These are phyloP conservation scores for Hiodon tergisus DNA, from an alignment of 2,113 vertebrate species.

Conservation along the genomic window DNA sequence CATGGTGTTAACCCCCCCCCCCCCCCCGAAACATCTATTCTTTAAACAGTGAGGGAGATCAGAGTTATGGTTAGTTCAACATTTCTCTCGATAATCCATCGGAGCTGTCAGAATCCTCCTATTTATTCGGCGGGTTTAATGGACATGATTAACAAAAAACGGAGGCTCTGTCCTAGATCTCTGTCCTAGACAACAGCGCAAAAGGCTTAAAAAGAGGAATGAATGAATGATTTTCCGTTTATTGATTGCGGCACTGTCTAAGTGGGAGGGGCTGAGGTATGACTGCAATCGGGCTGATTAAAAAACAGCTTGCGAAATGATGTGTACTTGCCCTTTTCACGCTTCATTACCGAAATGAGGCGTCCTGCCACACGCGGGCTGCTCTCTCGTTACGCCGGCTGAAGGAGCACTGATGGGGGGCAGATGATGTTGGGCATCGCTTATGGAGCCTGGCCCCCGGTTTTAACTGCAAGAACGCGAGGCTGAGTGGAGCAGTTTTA, in stretches of 20 bases:
- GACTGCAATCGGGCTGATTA: conserved; percentile 53
- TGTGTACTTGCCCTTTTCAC: conserved; percentile 65
- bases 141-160: too few species aligned
- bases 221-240: conserved; percentile 28
- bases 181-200: too few species aligned
- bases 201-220: conserved; percentile 8
- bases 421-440: conserved; percentile 17
- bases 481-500: neutral
- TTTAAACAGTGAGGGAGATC: too few species aligned
- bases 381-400: conserved; percentile 64
- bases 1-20: too few species aligned
- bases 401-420: conserved; percentile 46
- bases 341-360: conserved; percentile 66
- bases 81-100: too few species aligned
- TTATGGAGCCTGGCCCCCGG: conserved; percentile 11
- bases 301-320: conserved; percentile 57
- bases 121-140: too few species aligned
- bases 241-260: conserved; percentile 43
- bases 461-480: neutral
- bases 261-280: conserved; percentile 31
- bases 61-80: too few species aligned
- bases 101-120: too few species aligned
- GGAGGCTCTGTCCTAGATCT: too few species aligned
- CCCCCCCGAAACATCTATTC: too few species aligned
- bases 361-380: conserved; percentile 59